A percentile compares a stretch with the other conserved stretches of the same genome.
phyloP scores from a whole-genome alignment of 1,140 invertebrate genomes.

The Drosophila teissieri region DNA sequence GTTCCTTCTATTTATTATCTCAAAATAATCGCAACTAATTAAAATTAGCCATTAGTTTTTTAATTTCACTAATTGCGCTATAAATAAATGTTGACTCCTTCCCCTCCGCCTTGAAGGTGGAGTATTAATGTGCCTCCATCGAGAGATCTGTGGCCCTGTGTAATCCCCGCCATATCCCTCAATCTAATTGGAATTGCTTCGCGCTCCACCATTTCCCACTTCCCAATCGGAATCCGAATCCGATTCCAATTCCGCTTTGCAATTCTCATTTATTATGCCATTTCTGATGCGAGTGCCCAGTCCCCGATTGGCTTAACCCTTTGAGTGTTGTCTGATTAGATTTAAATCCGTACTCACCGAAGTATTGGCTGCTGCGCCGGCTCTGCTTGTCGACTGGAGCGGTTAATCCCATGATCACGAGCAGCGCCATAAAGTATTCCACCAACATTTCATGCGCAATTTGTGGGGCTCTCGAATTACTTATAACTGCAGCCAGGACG shows the following conservation, averaged over 20 bases:
- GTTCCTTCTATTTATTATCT: too few relatives aligned
- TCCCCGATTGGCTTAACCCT: slow-evolving; percentile 27
- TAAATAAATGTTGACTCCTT: too few relatives aligned
- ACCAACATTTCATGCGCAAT: slow-evolving; percentile 84
- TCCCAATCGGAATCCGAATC: slow-evolving; percentile 1
- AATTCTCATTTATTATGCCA: slow-evolving; percentile 28
- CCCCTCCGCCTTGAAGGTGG: not conserved
- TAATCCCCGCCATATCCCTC: slow-evolving; percentile 25
- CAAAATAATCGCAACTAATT: too few relatives aligned
- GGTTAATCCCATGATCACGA: slow-evolving; percentile 84
- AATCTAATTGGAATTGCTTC: slow-evolving; percentile 32
- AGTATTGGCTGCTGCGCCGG: slow-evolving; percentile 54
- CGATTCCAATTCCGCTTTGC: slow-evolving; percentile 3
- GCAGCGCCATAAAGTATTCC: slow-evolving; percentile 83
- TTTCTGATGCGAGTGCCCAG: slow-evolving; percentile 25
- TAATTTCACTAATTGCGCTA: too few relatives aligned
- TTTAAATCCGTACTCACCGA: slow-evolving; percentile 74
- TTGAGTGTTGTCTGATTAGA: slow-evolving; percentile 38
- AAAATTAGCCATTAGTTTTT: too few relatives aligned
- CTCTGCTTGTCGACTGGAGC: slow-evolving; percentile 79
- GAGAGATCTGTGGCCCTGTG: slow-evolving; percentile 7
- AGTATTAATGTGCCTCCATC: not conserved
- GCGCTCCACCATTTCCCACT: not conserved
- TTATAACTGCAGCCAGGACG: slow-evolving; percentile 65
- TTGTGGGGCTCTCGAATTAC: slow-evolving; percentile 76